Conservation (phyloP, 1,140 invertebrate genomes). For the Melanaphis sacchari region DNA sequence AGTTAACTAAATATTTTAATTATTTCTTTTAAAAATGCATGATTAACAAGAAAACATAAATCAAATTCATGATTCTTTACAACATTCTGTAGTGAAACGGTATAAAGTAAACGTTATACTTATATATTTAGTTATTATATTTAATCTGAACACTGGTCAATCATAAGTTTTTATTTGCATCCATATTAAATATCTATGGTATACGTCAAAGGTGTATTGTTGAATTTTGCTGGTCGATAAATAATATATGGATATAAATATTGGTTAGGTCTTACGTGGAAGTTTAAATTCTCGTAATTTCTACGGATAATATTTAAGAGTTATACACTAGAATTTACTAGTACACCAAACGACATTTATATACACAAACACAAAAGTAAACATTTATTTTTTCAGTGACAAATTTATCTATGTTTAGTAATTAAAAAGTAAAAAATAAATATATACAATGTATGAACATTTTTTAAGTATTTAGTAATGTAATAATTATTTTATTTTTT, state of each 20-base stretch:
- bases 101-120: neutral
- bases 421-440: too few species aligned
- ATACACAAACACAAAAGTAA: neutral
- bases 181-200: neutral
- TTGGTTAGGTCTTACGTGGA: neutral
- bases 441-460: too few species aligned
- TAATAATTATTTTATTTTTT: neutral
- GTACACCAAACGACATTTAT: neutral
- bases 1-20: neutral
- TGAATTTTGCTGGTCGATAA: neutral
- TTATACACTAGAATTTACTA: neutral
- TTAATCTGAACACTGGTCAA: neutral
- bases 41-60: neutral
- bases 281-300: neutral
- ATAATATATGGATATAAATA: neutral
- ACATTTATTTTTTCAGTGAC: neutral
- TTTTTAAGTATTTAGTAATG: too few species aligned
- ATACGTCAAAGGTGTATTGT: neutral
- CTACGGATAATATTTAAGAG: neutral
- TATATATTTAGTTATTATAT: neutral
- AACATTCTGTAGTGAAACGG: neutral
- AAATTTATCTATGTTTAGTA: neutral
- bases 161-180: neutral
- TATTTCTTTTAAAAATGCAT: neutral
- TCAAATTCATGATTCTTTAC: neutral